Evolutionary conservation across 2,113 vertebrate genomes (phyloP), one percentile per base, ranked within the genome.

Genomic region (Apteryx mantelli): DNA sequence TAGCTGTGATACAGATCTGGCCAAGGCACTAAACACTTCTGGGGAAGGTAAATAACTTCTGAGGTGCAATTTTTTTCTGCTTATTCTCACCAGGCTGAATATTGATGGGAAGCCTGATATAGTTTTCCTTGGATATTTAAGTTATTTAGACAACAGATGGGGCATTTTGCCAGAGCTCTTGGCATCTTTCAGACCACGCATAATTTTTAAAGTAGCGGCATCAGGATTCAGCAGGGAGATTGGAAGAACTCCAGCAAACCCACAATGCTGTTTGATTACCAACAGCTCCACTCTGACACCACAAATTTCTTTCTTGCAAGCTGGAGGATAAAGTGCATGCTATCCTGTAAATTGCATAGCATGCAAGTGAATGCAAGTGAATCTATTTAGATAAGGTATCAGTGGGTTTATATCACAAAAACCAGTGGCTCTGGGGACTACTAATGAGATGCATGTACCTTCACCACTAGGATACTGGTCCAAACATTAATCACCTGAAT

Each of bases 181-280:
- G 91, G 89, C 87, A 91, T 86, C 71, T 78, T 81, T 64, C 76
- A 85, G 46, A 94, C 50, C 30, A 93, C 16, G 48, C 68, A 94
- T 71, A 69, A 91, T 90, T 96, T 93, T 88, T 86, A 64, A 96
- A 95, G 95, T 70, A 95, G 94, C 79, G 95, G 91, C 82, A 96
- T 82, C 89, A 91, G 64, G 73, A 61, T 84, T 88, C 77, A 44
- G 26, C 19, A 88, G 82, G 75, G 94, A 91, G 85, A 74, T 38
- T 94, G 95, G 93, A 95, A 82, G 86, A 91, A 66, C 48, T 94
- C 94, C 95, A 97, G 86, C 61, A 92, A 26, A 73, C 16, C 58
- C 92, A 93, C 81, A 87, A 66, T 28, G 70, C 70, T 89, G 58
- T 44, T 93, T 85, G 74, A 87, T 91, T 92, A 89, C 32, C 81